A percentile compares a stretch with the other conserved stretches of the same genome.
These are phyloP conservation scores for Trichopoda pennipes DNA, from an alignment of 2,888 invertebrate genomes.

Conservation along the genomic window DNA sequence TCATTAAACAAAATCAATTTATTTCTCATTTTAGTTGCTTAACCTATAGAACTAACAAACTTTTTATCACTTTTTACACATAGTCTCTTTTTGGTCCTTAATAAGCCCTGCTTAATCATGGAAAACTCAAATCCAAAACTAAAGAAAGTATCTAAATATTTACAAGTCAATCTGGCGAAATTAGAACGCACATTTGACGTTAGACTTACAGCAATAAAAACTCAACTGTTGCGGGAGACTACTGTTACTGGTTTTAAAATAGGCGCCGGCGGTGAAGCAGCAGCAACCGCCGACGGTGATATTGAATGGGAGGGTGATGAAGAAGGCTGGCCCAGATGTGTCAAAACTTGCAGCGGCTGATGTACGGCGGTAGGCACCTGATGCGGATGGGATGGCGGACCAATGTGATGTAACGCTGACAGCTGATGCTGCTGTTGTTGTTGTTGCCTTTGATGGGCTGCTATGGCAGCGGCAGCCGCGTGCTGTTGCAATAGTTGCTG, in stretches of 20 bases:
- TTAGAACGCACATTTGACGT: conserved; percentile 24
- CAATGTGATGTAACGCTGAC: conserved; percentile 71
- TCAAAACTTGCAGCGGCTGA: conserved; percentile 75
- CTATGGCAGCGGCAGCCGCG: conserved; percentile 80
- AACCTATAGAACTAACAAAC: conserved; percentile 30
- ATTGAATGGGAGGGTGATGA: conserved; percentile 69
- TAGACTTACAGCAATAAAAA: conserved; percentile 53
- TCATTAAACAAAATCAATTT: conserved; percentile 18
- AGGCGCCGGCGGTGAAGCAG: conserved; percentile 76
- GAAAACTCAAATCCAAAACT: conserved; percentile 26
- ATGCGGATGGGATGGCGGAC: conserved; percentile 73
- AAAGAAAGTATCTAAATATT: conserved; percentile 33
- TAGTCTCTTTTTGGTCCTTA: conserved; percentile 46
- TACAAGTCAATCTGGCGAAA: conserved; percentile 25
- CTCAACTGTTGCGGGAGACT: conserved; percentile 83
- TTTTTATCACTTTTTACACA: conserved; percentile 34
- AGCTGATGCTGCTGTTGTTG: conserved; percentile 71
- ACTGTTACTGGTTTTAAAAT: conserved; percentile 82
- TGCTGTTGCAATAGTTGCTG: conserved; percentile 81
- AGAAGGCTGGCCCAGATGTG: conserved; percentile 76
- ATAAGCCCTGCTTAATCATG: conserved; percentile 38
- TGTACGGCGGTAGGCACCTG: conserved; percentile 72
- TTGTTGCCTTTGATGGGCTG: conserved; percentile 80
- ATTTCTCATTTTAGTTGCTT: background rate
- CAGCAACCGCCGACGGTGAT: conserved; percentile 69